phyloP scores from a whole-genome alignment of 1,140 invertebrate genomes.

The Drosophila mojavensis region DNA sequence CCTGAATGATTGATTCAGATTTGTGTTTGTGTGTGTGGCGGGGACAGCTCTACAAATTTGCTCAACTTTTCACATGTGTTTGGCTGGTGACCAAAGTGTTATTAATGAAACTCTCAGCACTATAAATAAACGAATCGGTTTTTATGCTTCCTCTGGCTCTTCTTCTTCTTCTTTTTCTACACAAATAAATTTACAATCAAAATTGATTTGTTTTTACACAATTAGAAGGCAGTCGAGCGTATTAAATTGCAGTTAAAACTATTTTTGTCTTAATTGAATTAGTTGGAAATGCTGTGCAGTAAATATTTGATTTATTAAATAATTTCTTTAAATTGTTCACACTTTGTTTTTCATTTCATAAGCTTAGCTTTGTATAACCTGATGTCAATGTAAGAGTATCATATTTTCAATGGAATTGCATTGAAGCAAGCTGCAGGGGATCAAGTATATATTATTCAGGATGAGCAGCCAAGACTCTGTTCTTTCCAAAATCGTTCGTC shows the following conservation, averaged over 20 bases:
- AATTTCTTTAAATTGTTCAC: no score
- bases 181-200: constrained; percentile 12
- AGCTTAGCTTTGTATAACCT: no score
- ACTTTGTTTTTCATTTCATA: no score
- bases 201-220: neutral
- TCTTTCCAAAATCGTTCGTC: no score
- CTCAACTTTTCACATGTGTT: constrained; percentile 65
- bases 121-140: constrained; percentile 26
- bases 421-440: no score
- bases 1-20: constrained; percentile 13
- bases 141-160: neutral
- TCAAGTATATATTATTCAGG: no score
- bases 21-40: constrained; percentile 28
- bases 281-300: no score
- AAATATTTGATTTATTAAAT: no score
- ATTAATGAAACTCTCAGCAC: constrained; percentile 37
- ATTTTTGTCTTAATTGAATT: no score
- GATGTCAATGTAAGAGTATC: no score
- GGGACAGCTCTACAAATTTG: constrained; percentile 68
- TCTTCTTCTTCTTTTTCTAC: neutral
- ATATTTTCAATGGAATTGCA: no score
- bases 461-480: no score
- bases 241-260: neutral
- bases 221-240: neutral
- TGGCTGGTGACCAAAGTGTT: constrained; percentile 31